Percentiles rank a stretch among this genome's conserved stretches.
phyloP scores from a whole-genome alignment of 2,888 invertebrate species.

The Pseudococcus viburni region DNA sequence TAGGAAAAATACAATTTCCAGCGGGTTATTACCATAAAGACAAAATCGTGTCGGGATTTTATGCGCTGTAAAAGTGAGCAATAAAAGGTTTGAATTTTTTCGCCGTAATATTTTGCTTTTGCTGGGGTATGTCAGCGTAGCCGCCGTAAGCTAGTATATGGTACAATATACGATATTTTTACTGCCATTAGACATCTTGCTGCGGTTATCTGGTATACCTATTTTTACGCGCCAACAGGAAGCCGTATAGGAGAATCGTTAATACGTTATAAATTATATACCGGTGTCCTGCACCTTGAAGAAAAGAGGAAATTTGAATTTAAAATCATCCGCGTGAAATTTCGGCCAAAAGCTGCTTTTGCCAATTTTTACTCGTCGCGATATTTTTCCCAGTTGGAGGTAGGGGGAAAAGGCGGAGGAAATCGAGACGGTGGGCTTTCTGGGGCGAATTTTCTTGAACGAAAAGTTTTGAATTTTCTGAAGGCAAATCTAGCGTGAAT shows the following conservation, averaged over 20 bases:
- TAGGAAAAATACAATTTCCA: constrained; percentile 26
- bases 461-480: background rate
- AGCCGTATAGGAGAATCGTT: constrained; percentile 23
- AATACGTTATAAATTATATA: constrained; percentile 29
- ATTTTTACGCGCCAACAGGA: background rate
- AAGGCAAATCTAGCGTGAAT: background rate
- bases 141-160: background rate
- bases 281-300: background rate
- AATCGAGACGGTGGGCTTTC: background rate
- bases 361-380: background rate
- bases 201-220: background rate
- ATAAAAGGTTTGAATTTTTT: constrained; percentile 44
- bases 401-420: background rate
- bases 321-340: constrained; percentile 15
- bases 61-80: constrained; percentile 42
- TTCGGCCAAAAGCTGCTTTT: constrained; percentile 3
- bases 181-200: constrained; percentile 3
- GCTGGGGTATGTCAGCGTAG: background rate
- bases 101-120: background rate
- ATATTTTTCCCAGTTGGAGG: background rate
- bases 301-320: constrained; percentile 17
- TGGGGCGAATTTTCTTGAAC: background rate
- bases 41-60: constrained; percentile 34
- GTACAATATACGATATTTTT: constrained; percentile 20
- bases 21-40: constrained; percentile 27